Evolutionary conservation across 2,888 invertebrate genomes (phyloP), one percentile per base, ranked within the genome.

Genomic region (Ochropacha duplaris): DNA sequence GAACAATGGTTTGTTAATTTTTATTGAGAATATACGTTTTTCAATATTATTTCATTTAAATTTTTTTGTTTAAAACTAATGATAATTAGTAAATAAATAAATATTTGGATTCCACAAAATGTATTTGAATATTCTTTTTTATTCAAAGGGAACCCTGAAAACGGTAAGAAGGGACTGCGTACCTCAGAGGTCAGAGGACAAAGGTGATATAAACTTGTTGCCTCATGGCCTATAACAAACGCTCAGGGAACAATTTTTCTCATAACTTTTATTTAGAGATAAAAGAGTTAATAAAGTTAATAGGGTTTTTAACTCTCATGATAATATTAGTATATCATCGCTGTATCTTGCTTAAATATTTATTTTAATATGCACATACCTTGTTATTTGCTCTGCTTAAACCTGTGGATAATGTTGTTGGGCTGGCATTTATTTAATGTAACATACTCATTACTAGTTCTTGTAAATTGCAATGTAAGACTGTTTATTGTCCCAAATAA

Each of bases 111-210:
- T 39, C 11, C 0, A 16, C 39, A 16, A 16, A 39, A 6, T 19
- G 16, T 6, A 19, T 19, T 44, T 19, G n/a, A 44, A 0, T 22
- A 2, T 50, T 50, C n/a, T n/a, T n/a, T n/a, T 14, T 22, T 26
- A 26, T 24, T 50, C 28, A 51, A 31, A 52, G 44, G 55, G 55
- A 55, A 51, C 58, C 65, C 68, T 66, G 64, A 68, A 64, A 61
- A 62, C 68, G 74, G 76, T 76, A 72, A 67, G 62, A 68, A 55
- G 57, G 9, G n/a, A 19, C 58, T 61, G 59, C 49, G 11, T 50
- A 57, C 58, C 61, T 62, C 54, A 11, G 59, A 36, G 64, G 56
- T 57, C 57, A 55, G 55, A 34, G 54, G 49, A 61, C 64, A 63
- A 64, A 54, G 58, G 59, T 54, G 51, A 50, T 63, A 71, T 71